These are phyloP conservation scores for Erannis defoliaria DNA, from an alignment of 2,888 invertebrate species.

Conservation along the genomic window DNA sequence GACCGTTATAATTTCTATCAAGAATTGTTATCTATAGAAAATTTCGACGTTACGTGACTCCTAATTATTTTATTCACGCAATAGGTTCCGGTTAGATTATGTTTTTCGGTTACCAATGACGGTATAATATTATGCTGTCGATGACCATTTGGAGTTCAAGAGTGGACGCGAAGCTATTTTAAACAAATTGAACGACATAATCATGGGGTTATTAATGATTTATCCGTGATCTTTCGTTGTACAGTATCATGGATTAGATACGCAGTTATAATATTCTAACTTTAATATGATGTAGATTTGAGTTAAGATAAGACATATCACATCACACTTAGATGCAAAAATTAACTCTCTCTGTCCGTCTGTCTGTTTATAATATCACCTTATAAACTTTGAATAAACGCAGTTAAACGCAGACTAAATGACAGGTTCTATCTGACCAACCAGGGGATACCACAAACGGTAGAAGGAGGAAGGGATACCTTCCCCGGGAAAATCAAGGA, in stretches of 20 bases:
- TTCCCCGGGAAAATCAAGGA: too few relatives aligned
- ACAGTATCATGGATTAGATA: slow-evolving; percentile 4
- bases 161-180: slow-evolving; percentile 40
- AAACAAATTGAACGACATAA: slow-evolving; percentile 31
- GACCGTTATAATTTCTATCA: slow-evolving; percentile 33
- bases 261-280: not conserved
- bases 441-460: too few relatives aligned
- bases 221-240: slow-evolving; percentile 5
- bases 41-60: slow-evolving; percentile 60
- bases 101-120: slow-evolving; percentile 52
- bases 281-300: not conserved
- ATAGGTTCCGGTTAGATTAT: slow-evolving; percentile 65
- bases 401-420: too few relatives aligned
- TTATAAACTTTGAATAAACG: too few relatives aligned
- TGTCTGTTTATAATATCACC: too few relatives aligned
- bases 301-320: not conserved
- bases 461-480: too few relatives aligned
- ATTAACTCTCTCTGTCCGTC: too few relatives aligned
- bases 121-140: slow-evolving; percentile 42
- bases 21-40: slow-evolving; percentile 34
- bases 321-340: too few relatives aligned
- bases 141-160: slow-evolving; percentile 24
- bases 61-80: slow-evolving; percentile 68
- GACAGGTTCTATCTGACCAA: too few relatives aligned
- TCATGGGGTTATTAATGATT: slow-evolving; percentile 5